Evolutionary conservation across 2,797 vertebrate genomes (phyloP), one percentile per base, ranked within the genome.

Genomic region (Leuciscus waleckii): DNA sequence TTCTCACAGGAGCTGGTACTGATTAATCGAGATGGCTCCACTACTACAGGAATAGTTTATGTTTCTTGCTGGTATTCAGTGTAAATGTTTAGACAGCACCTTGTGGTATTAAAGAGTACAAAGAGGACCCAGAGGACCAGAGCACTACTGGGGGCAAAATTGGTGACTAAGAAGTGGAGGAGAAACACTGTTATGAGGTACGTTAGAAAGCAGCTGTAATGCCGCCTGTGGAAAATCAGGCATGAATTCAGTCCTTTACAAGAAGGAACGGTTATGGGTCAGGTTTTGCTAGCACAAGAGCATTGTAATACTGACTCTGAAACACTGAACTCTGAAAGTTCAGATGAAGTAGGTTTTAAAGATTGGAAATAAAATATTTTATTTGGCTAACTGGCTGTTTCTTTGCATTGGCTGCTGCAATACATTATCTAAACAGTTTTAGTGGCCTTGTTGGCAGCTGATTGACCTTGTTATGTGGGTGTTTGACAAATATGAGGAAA

Each of bases 81-180:
- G 83, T 88, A 88, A 90, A 91, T 86, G 87, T 91, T 90, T 88
- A 85, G 87, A 90, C 88, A 87, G 86, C 74, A 77, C 85, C 82
- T 71, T 41, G 51, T 71, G 68, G 21, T 49, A 76, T 87, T 86
- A 88, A 89, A n/a, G 82, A 87, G 87, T 83, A 81, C 37, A 73
- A 76, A 26, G 19, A 35, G 61, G 79, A 86, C 87, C 73, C 79
- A 58, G 43, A 80, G 29, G 79, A 74, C 73, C 14, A 26, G 11
- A 39, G 32, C 14, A 32, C 26, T 37, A 35, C 65, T 58, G 70
- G 67, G 41, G 35, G 58, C 1, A 32, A 54, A 63, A 43, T 21
- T 46, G 54, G 10, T 49, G 26, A 35, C 37, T 32, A 46, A 46
- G 65, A 68, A 82, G 41, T 32, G 49, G 67, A 77, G 74, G 73